These are phyloP conservation scores for Theodoxus fluviatilis DNA, from an alignment of 2,888 invertebrate genomes.

Conservation along the genomic window DNA sequence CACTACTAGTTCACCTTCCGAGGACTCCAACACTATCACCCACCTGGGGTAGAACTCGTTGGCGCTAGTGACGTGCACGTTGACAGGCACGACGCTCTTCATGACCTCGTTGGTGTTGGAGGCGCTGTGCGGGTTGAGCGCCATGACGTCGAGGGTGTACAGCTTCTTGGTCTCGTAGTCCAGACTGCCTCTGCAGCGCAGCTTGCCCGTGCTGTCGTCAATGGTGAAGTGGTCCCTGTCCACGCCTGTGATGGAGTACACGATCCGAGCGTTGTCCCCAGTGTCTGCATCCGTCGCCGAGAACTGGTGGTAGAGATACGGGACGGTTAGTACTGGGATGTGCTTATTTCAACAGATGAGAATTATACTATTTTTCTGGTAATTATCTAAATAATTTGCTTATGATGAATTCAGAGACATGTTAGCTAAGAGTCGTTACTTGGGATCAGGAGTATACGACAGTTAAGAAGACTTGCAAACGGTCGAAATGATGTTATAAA, in stretches of 20 bases:
- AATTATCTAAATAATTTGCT: too few species aligned
- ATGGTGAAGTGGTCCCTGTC: constrained; percentile 74
- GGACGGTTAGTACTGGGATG: too few species aligned
- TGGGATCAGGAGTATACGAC: too few species aligned
- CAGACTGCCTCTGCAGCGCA: constrained; percentile 76
- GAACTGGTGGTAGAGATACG: too few species aligned
- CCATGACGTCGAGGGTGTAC: constrained; percentile 80
- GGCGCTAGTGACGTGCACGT: constrained; percentile 52
- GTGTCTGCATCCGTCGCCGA: constrained; percentile 86
- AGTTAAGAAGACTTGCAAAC: too few species aligned
- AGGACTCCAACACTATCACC: too few species aligned
- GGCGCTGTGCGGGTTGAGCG: constrained; percentile 86
- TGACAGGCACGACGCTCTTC: constrained; percentile 42
- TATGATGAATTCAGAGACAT: too few species aligned
- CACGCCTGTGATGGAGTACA: constrained; percentile 79
- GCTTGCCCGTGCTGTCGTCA: constrained; percentile 78
- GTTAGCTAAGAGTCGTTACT: too few species aligned
- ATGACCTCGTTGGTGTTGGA: constrained; percentile 33
- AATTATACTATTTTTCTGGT: too few species aligned
- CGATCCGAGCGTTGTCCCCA: constrained; percentile 83
- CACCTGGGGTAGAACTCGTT: constrained; percentile 58
- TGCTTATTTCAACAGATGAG: too few species aligned
- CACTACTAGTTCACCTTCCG: too few species aligned
- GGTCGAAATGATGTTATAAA: too few species aligned
- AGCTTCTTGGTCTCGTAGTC: constrained; percentile 84